Base-by-base conservation (phyloP, 2,797 vertebrate genomes). In the Poeciliopsis paucimaculata region DNA sequence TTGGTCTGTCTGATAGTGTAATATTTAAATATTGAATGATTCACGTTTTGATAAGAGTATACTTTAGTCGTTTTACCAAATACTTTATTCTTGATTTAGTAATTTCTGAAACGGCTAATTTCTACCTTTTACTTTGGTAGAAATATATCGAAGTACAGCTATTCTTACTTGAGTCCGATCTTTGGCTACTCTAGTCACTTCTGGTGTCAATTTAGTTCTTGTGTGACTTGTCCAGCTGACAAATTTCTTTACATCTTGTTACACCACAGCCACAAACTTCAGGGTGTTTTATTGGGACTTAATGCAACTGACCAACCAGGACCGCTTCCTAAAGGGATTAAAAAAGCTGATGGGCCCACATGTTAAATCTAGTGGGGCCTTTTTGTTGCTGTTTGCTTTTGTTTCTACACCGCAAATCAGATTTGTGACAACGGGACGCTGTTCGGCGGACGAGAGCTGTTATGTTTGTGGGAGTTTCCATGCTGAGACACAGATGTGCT, bases 131-230 rank as follows among this genome's bases (percentile, higher is more conserved):
- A 23, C 20, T 51, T 23, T 2, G 7, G 49, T 51, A 51, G 20
- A 20, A 51, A 23, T 51, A 51, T 23, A 6, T 9, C 9, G 20
- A 3, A 10, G 49, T 26, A 9, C 2, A 23, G 8, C 49, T 51
- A 51, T 51, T 51, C 49, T 9, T 51, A 51, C 49, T 51, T 51
- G 49, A 51, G 49, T 51, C 49, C 49, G 9, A 26, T 10, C 49
- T 51, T 51, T 51, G 49, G 49, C 49, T 26, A 3, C 20, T 51
- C 20, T 9, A 51, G 49, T 20, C 20, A 26, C 49, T 20, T 51
- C 20, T 51, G 49, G n/a, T 82, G 28, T 88, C 45, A 15, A 91
- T 57, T 76, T 90, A 20, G 31, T 8, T 36, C 7, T 64, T 36
- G 4, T 0, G 15, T 36, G 60, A 36, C 31, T 36, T 64, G 60